A percentile compares a stretch with the other conserved stretches of the same genome.
These are phyloP conservation scores for Asobara japonica DNA, from an alignment of 1,140 invertebrate species.

Conservation along the genomic window DNA sequence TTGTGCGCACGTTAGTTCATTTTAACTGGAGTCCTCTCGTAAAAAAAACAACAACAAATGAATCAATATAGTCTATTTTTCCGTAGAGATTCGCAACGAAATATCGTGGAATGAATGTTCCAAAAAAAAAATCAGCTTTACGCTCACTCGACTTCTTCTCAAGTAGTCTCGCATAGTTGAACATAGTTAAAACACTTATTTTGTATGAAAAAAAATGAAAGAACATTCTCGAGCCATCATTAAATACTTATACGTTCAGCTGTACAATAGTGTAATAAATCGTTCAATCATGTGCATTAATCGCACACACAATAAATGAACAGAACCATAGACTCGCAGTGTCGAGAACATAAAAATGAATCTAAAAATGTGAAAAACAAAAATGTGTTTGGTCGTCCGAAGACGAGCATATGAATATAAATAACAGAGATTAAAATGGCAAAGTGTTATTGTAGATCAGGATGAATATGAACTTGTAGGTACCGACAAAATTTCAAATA, in stretches of 20 bases:
- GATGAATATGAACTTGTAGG: background rate
- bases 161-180: slow-evolving; percentile 11
- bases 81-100: slow-evolving; percentile 15
- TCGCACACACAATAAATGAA: background rate
- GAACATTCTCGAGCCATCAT: background rate
- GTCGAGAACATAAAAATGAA: background rate
- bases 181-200: background rate
- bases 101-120: background rate
- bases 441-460: slow-evolving; percentile 27
- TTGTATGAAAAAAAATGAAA: background rate
- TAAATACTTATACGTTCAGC: background rate
- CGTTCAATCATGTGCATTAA: slow-evolving; percentile 5
- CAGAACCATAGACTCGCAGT: background rate
- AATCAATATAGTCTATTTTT: slow-evolving; percentile 9
- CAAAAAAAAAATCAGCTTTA: background rate
- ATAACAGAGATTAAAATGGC: slow-evolving; percentile 10
- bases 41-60: background rate
- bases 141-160: background rate
- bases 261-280: background rate
- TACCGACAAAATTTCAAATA: background rate
- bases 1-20: background rate
- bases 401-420: slow-evolving; percentile 11
- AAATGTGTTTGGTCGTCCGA: background rate
- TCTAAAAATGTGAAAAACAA: background rate
- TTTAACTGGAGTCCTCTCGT: background rate